These are phyloP conservation scores for Drosophila multiciliata DNA, from an alignment of 2,888 invertebrate species.

Conservation along the genomic window DNA sequence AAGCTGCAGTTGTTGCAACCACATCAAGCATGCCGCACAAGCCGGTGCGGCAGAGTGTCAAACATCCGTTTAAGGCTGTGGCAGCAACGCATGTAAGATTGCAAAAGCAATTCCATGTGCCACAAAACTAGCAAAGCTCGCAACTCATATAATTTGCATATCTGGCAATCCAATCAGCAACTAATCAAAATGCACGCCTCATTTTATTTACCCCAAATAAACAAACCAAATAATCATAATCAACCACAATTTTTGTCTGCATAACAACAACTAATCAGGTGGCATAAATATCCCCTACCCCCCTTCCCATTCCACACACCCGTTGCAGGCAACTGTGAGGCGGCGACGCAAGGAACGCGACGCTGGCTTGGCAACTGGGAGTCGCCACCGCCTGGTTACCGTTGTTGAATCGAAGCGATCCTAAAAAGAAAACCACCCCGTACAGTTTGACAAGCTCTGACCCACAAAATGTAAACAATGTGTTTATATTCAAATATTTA, in stretches of 20 bases:
- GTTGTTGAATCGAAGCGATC: conserved; percentile 82
- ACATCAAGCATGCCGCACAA: conserved; percentile 37
- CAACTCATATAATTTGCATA: conserved; percentile 50
- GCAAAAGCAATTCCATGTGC: conserved; percentile 82
- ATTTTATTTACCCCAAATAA: conserved; percentile 67
- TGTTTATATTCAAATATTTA: neutral
- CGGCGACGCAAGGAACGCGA: conserved; percentile 29
- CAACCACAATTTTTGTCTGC: conserved; percentile 7
- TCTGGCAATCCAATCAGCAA: conserved; percentile 8
- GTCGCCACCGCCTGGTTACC: conserved; percentile 62
- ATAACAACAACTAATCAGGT: conserved; percentile 56
- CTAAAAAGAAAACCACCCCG: conserved; percentile 7
- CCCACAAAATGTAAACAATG: neutral
- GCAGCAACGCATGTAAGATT: conserved; percentile 81
- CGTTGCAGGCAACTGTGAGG: conserved; percentile 36
- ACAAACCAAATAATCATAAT: conserved; percentile 48
- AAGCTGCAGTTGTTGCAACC: neutral
- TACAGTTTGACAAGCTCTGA: conserved; percentile 34
- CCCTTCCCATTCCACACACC: neutral
- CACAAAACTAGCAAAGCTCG: conserved; percentile 64
- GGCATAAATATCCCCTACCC: conserved; percentile 32
- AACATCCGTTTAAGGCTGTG: conserved; percentile 81
- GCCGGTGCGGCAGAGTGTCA: conserved; percentile 59
- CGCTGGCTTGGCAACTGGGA: conserved; percentile 49
- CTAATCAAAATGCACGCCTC: conserved; percentile 29